phyloP scores from a whole-genome alignment of 2,888 invertebrate species.

The Tromatobia lineatoria region DNA sequence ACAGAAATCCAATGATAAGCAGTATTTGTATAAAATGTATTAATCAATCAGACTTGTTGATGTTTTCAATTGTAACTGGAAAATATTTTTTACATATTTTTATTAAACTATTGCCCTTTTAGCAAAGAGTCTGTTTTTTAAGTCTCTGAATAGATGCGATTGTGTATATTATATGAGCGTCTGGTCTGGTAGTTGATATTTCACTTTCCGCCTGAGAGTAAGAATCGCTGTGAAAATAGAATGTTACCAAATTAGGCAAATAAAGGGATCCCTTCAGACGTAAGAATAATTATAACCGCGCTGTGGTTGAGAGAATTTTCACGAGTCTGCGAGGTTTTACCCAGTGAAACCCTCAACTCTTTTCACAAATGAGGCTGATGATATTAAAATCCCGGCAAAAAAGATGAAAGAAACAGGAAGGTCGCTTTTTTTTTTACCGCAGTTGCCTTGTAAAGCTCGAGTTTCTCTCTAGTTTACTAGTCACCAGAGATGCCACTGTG shows the following conservation, averaged over 20 bases:
- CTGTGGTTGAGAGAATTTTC: slow-evolving; percentile 6
- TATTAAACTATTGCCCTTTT: no score
- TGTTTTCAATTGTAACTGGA: no score
- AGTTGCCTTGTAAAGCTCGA: slow-evolving; percentile 25
- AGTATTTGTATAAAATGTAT: no score
- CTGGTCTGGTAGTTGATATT: neutral
- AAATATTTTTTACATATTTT: no score
- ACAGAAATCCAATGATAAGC: no score
- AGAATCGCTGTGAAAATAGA: neutral
- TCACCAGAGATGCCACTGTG: slow-evolving; percentile 10
- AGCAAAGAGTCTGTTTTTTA: no score
- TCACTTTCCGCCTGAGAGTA: neutral
- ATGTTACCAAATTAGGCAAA: slow-evolving; percentile 16
- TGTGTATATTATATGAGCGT: neutral
- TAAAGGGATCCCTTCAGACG: neutral
- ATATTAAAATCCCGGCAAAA: slow-evolving; percentile 34
- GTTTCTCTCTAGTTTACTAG: slow-evolving; percentile 41
- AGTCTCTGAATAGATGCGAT: no score
- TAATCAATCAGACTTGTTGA: no score
- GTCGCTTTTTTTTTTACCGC: neutral
- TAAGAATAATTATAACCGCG: slow-evolving; percentile 1
- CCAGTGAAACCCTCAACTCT: neutral
- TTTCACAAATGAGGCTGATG: slow-evolving; percentile 14
- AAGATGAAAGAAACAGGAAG: slow-evolving; percentile 6
- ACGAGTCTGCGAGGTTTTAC: slow-evolving; percentile 4